Conservation (phyloP, 2,888 invertebrate genomes). For the Thera obeliscata region DNA sequence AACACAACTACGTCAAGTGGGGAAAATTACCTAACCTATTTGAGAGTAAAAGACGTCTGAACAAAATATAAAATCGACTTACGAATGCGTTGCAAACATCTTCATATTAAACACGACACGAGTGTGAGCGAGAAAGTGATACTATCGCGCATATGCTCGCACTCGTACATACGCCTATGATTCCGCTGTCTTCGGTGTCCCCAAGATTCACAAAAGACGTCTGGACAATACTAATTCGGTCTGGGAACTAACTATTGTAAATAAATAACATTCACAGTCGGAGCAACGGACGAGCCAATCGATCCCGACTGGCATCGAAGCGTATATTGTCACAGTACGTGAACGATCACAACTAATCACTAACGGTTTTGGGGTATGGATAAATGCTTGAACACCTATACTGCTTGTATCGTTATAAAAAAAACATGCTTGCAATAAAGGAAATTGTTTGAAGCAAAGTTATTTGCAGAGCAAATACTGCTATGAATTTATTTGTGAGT, state of each 20-base stretch:
- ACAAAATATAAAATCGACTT: too few relatives aligned
- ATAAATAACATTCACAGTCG: slow-evolving; percentile 66
- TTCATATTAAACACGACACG: too few relatives aligned
- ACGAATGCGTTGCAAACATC: neutral
- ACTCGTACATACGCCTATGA: neutral
- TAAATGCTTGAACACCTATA: slow-evolving; percentile 29
- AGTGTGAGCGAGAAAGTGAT: neutral
- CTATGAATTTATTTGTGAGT: neutral
- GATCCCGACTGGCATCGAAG: slow-evolving; percentile 72
- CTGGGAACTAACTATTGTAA: slow-evolving; percentile 50
- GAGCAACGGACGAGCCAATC: slow-evolving; percentile 68
- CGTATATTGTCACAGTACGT: slow-evolving; percentile 79
- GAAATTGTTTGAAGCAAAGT: neutral
- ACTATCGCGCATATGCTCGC: neutral
- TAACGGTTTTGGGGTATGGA: slow-evolving; percentile 47
- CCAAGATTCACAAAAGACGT: neutral
- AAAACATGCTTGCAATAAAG: neutral
- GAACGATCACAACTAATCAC: slow-evolving; percentile 62
- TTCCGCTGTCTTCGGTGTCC: neutral
- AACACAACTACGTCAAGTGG: slow-evolving; percentile 2
- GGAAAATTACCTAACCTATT: slow-evolving; percentile 18
- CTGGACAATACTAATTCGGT: slow-evolving; percentile 18
- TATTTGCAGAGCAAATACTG: too few relatives aligned
- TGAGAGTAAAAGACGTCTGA: neutral
- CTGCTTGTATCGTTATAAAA: neutral